phyloP scores from a whole-genome alignment of 2,113 vertebrate species.

The Dunckerocampus dactyliophorus region DNA sequence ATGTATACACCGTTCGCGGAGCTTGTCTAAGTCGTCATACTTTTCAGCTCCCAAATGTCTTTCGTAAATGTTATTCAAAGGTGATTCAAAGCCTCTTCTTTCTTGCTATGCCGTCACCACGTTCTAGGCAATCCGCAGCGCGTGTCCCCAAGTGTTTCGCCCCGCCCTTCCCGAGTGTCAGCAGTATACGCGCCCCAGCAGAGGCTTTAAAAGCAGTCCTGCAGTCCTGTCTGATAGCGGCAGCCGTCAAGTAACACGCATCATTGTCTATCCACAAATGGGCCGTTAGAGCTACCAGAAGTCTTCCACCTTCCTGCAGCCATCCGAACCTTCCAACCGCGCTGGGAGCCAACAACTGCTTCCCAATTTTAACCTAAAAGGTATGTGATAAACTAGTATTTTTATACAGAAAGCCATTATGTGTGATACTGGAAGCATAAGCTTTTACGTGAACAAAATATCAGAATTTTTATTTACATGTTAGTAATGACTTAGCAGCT shows the following conservation, averaged over 20 bases:
- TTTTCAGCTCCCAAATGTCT: no score
- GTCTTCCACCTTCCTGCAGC: conserved; percentile 25
- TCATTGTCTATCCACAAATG: conserved; percentile 54
- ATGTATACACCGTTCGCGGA: no score
- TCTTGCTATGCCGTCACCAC: background rate
- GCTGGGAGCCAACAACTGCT: conserved; percentile 38
- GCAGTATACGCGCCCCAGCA: background rate
- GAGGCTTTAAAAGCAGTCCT: background rate
- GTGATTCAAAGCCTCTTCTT: background rate
- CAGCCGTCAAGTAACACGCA: background rate
- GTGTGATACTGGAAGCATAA: background rate
- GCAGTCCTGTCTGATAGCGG: background rate
- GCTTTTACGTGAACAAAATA: background rate
- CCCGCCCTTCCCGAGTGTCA: background rate
- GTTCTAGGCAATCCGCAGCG: background rate
- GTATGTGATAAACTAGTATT: conserved; percentile 27
- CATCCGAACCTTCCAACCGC: conserved; percentile 37
- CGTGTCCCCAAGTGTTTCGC: background rate
- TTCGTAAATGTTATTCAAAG: background rate
- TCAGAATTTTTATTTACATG: no score
- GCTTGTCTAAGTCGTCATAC: no score
- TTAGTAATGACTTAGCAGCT: background rate
- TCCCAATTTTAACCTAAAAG: conserved; percentile 15
- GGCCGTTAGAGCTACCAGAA: conserved; percentile 61
- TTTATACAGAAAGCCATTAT: background rate